Conservation (phyloP, 2,797 vertebrate species). For the Astyanax mexicanus region DNA sequence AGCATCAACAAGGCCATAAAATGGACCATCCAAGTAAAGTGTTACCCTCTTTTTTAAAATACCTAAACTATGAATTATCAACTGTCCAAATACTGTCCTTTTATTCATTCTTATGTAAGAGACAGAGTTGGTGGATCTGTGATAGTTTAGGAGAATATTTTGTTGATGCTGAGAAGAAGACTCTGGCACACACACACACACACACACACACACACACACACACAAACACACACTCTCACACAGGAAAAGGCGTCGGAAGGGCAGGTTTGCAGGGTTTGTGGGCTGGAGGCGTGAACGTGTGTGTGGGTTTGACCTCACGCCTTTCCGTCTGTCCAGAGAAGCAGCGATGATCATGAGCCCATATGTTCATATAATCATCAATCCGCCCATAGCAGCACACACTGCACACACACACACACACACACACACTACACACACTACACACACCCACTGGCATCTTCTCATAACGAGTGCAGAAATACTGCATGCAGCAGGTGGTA, state of each 20-base stretch:
- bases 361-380: slow-evolving; percentile 23
- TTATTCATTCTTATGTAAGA: too few species aligned
- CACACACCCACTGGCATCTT: too few species aligned
- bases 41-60: too few species aligned
- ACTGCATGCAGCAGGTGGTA: background rate
- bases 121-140: too few species aligned
- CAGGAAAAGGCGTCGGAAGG: slow-evolving; percentile 18
- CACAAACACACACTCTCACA: background rate
- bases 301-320: slow-evolving; percentile 21
- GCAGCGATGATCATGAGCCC: background rate
- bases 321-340: slow-evolving; percentile 28
- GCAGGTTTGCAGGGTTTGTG: slow-evolving; percentile 3
- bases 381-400: background rate
- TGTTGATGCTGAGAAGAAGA: too few species aligned
- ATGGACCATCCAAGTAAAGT: too few species aligned
- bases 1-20: too few species aligned
- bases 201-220: too few species aligned
- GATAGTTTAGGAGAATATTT: too few species aligned
- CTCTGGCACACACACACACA: background rate
- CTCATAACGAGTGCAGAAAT: background rate
- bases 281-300: slow-evolving; percentile 29
- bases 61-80: too few species aligned
- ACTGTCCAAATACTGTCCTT: too few species aligned
- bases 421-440: background rate
- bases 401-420: too few species aligned